Evolutionary conservation across 2,113 vertebrate species (phyloP), one percentile per base, ranked within the genome.

Genomic region (Cryptomyrus ogoouensis): DNA sequence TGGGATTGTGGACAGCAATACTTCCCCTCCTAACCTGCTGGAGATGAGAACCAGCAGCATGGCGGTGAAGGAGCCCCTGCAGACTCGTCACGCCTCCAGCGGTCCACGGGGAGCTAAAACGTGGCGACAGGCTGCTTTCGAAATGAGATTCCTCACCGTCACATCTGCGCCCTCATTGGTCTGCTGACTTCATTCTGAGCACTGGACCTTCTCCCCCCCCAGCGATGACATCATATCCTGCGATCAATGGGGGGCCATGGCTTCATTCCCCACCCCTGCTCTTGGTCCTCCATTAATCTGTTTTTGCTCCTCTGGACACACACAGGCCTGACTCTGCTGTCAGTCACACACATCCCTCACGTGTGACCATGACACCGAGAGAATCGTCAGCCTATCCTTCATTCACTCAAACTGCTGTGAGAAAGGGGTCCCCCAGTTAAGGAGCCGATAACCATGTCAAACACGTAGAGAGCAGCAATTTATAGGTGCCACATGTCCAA

Each of bases 221-320:
- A 80, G 35, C 74, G 5, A 80, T 80, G 74, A 80, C 35, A 80
- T 80, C 74, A 80, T 80, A 80, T 80, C 74, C 74, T 80, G 35
- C 5, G 17, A 80, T 19, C 74, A 80, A 17, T 6, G 6, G 35
- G 66, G 35, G 35, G 35, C 8, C 35, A 19, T 17, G 27, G 31
- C 35, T 80, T 15, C 13, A 17, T 42, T n/a, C 15, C 12, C 74
- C 12, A 5, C 13, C 74, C 15, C 35, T 15, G 5, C 35, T 77
- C 70, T 42, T 12, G 13, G 35, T 17, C 70, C 31, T 35, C 74
- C 5, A 7, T 42, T 35, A n/a, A 39, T 80, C 74, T 80, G 62
- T 31, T 12, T 70, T 31, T 4, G 10, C 10, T 70, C 62, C 62
- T 12, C 62, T 70, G 62, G 62, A 31, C 10, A 70, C 10, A 3